Percentiles rank a stretch among this genome's conserved stretches.
Evolutionary conservation across 2,888 invertebrate genomes (phyloP).

Genomic region (Oithona nana): DNA sequence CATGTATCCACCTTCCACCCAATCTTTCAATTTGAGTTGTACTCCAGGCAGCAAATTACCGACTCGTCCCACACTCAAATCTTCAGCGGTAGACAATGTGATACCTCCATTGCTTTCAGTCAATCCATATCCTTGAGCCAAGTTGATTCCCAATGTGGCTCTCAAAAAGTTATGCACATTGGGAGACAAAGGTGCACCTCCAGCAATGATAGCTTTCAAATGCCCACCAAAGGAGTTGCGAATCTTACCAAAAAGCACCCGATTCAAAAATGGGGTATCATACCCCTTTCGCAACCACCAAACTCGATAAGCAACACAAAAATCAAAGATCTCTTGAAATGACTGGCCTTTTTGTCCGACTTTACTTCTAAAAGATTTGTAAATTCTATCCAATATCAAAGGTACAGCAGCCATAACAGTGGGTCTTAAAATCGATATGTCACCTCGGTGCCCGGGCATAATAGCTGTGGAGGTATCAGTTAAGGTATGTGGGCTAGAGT

Average conservation of each 20-base stretch:
- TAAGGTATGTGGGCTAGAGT: constrained; percentile 27
- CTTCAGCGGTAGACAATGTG: background rate
- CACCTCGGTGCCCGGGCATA: constrained; percentile 39
- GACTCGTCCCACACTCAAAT: constrained; percentile 4
- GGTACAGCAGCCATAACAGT: constrained; percentile 93
- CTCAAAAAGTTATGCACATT: constrained; percentile 88
- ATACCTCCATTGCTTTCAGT: constrained; percentile 55
- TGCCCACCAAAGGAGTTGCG: constrained; percentile 65
- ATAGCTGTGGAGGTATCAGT: constrained; percentile 3
- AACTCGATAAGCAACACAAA: constrained; percentile 18
- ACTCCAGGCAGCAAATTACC: constrained; percentile 38
- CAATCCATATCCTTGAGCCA: constrained; percentile 85
- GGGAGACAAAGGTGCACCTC: constrained; percentile 85
- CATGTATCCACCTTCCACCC: constrained; percentile 83
- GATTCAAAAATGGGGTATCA: constrained; percentile 29
- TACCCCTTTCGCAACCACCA: constrained; percentile 15
- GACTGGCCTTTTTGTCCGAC: constrained; percentile 60
- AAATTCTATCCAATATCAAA: constrained; percentile 86
- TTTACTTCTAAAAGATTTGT: constrained; percentile 88
- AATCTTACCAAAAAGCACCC: constrained; percentile 41
- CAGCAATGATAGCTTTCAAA: constrained; percentile 67
- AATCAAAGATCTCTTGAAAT: constrained; percentile 60
- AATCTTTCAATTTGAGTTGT: constrained; percentile 66
- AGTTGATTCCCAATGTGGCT: constrained; percentile 68
- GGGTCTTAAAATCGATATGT: constrained; percentile 71